phyloP scores from a whole-genome alignment of 2,113 vertebrate species.

The Spermophilus dauricus region DNA sequence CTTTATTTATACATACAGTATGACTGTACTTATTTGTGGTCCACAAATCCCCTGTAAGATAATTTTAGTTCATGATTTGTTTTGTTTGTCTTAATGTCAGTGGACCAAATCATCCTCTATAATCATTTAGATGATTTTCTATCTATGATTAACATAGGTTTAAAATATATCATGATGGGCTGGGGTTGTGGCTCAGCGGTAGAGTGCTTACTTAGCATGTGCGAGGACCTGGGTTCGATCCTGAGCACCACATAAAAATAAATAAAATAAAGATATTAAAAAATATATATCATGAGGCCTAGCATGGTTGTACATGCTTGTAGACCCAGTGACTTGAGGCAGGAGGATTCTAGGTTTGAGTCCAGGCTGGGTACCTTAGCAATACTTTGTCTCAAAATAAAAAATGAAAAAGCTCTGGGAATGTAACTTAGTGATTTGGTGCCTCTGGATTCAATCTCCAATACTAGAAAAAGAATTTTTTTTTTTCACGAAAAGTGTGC shows the following conservation, averaged over 20 bases:
- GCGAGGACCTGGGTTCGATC: too few relatives aligned
- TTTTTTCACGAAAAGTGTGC: background rate
- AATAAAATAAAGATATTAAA: too few relatives aligned
- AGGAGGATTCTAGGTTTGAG: background rate
- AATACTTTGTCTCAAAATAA: background rate
- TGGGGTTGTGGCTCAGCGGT: too few relatives aligned
- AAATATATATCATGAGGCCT: background rate
- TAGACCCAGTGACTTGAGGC: background rate
- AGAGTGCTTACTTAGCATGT: too few relatives aligned
- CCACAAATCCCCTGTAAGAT: constrained; percentile 4
- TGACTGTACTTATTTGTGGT: constrained; percentile 17
- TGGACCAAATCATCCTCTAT: background rate
- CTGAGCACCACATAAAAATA: too few relatives aligned
- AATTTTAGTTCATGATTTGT: background rate
- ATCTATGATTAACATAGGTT: background rate
- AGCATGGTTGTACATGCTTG: background rate
- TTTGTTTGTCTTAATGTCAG: constrained; percentile 18
- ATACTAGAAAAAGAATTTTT: too few relatives aligned
- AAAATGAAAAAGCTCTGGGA: background rate
- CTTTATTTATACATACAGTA: constrained; percentile 14
- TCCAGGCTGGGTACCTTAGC: background rate
- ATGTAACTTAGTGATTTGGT: too few relatives aligned
- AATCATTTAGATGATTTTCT: background rate
- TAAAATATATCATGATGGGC: background rate
- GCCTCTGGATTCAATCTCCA: too few relatives aligned